Base-by-base conservation (phyloP, 2,113 vertebrate species). In the Sinocyclocheilus rhinocerous region DNA sequence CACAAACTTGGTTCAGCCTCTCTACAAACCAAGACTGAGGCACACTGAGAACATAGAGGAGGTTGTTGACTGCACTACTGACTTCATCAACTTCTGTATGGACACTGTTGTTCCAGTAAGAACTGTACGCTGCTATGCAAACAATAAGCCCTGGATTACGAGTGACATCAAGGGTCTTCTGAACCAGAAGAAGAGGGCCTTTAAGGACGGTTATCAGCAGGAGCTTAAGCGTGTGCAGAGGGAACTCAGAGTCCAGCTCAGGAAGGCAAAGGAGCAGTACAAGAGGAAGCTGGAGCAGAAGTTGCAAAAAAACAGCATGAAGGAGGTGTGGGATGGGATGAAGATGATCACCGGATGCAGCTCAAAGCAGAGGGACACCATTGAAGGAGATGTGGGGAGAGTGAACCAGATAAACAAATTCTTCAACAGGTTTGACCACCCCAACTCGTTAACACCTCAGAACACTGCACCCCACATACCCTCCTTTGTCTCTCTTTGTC, bases 71-170 rank as follows among this genome's bases (percentile, higher is more conserved):
- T 84, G 81, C 84, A 86, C 52, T 2, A 75, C 80, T 39, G 42
- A 88, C 39, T 88, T 65, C 48, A 77, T 87, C 11, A 86, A 75
- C 50, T 86, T 87, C 33, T 89, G 87, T 26, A 67, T 79, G 52
- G 59, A 83, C 45, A 24, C 26, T 42, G 9, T 55, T 59, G 33
- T 86, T 52, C 12, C 12, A 13, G 50, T 52, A 52, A 52, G 50
- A 52, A 15, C 50, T 52, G 13, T 52, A 52, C 6, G 29, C 83
- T 81, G 84, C 20, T 88, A 50, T 69, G 5, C 67, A 15, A 85
- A 88, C 22, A 88, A 88, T 22, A 87, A 84, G 36, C 75, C 75
- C 3, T 87, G 76, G 24, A 81, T 88, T 9, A 75, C 33, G 29
- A 88, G 70, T 1, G 6, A 83, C 24, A 29, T 72, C 13, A 83